Conservation (phyloP, 2,113 vertebrate species). For the Bujurquina vittata region DNA sequence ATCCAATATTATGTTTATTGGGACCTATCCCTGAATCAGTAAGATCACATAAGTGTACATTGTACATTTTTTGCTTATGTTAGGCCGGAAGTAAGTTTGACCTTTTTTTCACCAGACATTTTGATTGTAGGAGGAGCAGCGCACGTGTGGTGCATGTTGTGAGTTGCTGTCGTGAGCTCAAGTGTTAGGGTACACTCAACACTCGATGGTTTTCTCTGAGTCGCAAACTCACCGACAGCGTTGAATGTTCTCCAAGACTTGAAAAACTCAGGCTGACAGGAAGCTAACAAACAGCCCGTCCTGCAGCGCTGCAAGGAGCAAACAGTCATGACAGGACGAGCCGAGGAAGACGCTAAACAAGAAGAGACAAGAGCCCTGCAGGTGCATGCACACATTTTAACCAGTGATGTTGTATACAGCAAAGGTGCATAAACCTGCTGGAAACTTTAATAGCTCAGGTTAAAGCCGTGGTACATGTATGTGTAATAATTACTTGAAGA, state of each 20-base stretch:
- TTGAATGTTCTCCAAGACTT: conserved; percentile 90
- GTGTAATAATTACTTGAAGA: background rate
- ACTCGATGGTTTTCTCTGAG: conserved; percentile 81
- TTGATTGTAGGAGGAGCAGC: background rate
- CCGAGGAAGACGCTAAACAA: background rate
- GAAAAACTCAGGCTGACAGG: conserved; percentile 37
- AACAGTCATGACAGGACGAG: conserved; percentile 31
- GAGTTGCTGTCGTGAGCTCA: conserved; percentile 44
- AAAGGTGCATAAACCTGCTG: background rate
- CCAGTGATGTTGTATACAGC: background rate
- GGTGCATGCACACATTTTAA: conserved; percentile 7
- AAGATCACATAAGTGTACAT: no score
- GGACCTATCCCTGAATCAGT: no score
- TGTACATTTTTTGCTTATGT: no score
- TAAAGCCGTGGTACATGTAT: background rate
- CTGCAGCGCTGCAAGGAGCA: background rate
- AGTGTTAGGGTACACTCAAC: conserved; percentile 79
- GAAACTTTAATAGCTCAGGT: background rate
- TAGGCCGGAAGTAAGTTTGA: background rate
- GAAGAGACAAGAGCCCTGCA: conserved; percentile 37
- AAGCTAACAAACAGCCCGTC: conserved; percentile 13
- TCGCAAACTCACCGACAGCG: conserved; percentile 96
- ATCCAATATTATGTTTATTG: no score
- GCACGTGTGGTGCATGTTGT: background rate
- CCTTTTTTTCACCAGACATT: background rate